phyloP scores from a whole-genome alignment of 2,888 invertebrate genomes.

The Junonia oenone region DNA sequence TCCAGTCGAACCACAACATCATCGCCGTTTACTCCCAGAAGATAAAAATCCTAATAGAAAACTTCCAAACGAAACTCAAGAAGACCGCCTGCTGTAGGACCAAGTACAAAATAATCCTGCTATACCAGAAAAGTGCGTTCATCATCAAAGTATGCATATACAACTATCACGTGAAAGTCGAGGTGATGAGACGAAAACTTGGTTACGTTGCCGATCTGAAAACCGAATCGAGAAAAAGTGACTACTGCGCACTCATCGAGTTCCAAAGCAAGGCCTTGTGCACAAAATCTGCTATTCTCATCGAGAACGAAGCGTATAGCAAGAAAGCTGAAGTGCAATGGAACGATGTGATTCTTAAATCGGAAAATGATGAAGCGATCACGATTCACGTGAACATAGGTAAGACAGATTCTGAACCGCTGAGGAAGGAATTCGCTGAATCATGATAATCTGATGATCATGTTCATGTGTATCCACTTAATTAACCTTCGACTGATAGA shows the following conservation, averaged over 20 bases:
- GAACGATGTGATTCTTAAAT: conserved; percentile 66
- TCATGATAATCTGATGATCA: conserved; percentile 30
- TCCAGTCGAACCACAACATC: conserved; percentile 62
- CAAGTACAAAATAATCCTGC: conserved; percentile 68
- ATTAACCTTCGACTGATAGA: conserved; percentile 11
- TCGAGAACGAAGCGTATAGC: conserved; percentile 68
- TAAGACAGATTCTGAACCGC: conserved; percentile 44
- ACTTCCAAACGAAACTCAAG: conserved; percentile 71
- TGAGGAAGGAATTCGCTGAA: conserved; percentile 50
- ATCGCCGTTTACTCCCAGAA: conserved; percentile 73
- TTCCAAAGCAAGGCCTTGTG: conserved; percentile 69
- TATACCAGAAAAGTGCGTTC: conserved; percentile 71
- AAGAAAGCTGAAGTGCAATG: conserved; percentile 73
- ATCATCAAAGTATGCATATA: conserved; percentile 74
- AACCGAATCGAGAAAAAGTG: conserved; percentile 62
- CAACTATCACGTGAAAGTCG: conserved; percentile 70
- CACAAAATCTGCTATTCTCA: conserved; percentile 66
- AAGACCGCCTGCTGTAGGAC: conserved; percentile 71
- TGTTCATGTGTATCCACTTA: background rate
- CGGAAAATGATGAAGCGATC: conserved; percentile 68
- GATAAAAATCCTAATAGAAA: conserved; percentile 72
- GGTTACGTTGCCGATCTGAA: conserved; percentile 63
- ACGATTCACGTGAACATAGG: conserved; percentile 72
- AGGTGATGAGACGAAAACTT: conserved; percentile 68
- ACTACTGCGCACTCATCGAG: conserved; percentile 67